phyloP scores from a whole-genome alignment of 2,888 invertebrate species.

The Stramonita haemastoma region DNA sequence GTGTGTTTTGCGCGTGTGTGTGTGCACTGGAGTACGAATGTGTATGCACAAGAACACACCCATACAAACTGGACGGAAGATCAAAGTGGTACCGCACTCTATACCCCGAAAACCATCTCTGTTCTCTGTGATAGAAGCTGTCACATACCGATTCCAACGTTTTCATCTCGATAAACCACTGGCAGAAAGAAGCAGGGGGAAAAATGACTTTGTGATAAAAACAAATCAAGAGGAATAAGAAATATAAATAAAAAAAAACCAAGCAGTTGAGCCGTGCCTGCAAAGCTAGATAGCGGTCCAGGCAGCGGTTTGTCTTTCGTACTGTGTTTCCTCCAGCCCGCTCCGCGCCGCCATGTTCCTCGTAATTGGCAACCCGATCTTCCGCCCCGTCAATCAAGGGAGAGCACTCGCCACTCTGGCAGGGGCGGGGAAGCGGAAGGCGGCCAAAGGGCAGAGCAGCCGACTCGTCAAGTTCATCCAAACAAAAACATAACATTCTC shows the following conservation, averaged over 20 bases:
- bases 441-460: constrained; percentile 28
- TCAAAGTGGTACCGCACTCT: too few species aligned
- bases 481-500: constrained; percentile 39
- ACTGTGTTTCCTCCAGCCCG: neutral
- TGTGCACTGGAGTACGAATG: neutral
- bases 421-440: neutral
- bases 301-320: constrained; percentile 13
- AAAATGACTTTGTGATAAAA: neutral
- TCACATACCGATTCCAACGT: too few species aligned
- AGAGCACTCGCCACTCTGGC: constrained; percentile 15
- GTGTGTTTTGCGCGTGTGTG: constrained; percentile 8
- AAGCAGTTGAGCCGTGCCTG: neutral
- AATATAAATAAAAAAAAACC: neutral
- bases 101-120: too few species aligned
- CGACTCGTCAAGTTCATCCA: constrained; percentile 29
- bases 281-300: too few species aligned
- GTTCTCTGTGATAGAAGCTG: too few species aligned
- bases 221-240: neutral
- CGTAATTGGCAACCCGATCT: constrained; percentile 41
- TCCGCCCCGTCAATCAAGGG: constrained; percentile 35
- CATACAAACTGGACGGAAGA: too few species aligned
- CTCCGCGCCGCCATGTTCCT: neutral
- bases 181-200: neutral
- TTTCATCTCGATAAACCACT: too few species aligned
- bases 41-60: too few species aligned